Base-by-base conservation (phyloP, 2,888 invertebrate species). In the Pseudoips prasinana region DNA sequence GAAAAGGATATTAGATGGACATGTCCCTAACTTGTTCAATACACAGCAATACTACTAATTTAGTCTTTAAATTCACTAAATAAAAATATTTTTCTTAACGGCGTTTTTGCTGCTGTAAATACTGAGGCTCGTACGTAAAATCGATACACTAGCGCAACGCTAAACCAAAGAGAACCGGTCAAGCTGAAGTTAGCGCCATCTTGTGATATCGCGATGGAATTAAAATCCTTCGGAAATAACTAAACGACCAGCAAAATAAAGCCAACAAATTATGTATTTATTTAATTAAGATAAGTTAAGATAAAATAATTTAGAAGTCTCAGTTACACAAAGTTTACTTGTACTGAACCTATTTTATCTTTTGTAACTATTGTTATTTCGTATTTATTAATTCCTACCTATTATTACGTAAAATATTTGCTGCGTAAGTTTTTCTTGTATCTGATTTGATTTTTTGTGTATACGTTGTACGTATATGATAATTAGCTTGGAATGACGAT, bases 61-160 rank as follows among this genome's bases (percentile, higher is more conserved):
- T 27, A 8, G 1, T 14, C 17, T 5, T 9, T 26, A 14, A 17
- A 33, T 44, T 35, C 6, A 22, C 17, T 14, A 3, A 11, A 28
- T 43, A 43, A 10, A 25, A 40, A 17, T 22, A 17, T 45, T 65
- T 63, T 51, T 7, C 4, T 33, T 14, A 1, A 4, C 7, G 11
- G 5, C 25, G 51, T 82, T 84, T 85, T 87, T 74, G 26, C 45
- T 45, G 31, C 44, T 81, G 83, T 67, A 50, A 75, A 87, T 69
- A 80, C 82, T 58, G 67, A 43, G 39, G 47, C 42, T 56, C 50
- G 53, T 64, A 61, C 54, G 46, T 59, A 77, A 76, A 83, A 88
- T 88, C 88, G 80, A 88, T 88, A 87, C 50, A 72, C 63, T 78
- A 77, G 85, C 86, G 87, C 84, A 85, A 71, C 77, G 79, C 76